Evolutionary conservation across 2,797 vertebrate genomes (phyloP).

Genomic region (Calcarius lapponicus): DNA sequence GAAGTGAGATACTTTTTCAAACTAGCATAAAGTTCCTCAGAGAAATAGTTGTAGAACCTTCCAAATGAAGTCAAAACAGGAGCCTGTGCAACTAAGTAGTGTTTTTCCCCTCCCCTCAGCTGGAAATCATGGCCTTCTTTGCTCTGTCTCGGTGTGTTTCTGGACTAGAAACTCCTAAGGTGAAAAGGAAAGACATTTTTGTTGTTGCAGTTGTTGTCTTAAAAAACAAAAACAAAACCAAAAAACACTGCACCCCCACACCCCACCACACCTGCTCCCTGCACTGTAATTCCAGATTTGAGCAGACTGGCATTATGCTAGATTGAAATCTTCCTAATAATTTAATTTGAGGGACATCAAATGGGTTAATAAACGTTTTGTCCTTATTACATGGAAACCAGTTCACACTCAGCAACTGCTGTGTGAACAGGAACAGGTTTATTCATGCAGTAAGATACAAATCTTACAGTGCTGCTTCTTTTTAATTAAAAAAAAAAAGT

Average conservation of each 20-base stretch:
- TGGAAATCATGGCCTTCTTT: background rate
- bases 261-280: fast-evolving
- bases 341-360: background rate
- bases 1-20: background rate
- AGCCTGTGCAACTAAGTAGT: background rate
- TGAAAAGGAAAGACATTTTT: background rate
- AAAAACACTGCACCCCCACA: background rate
- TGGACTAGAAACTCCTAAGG: background rate
- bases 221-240: background rate
- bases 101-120: background rate
- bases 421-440: background rate
- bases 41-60: background rate
- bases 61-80: background rate
- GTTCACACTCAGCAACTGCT: background rate
- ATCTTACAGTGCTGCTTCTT: background rate
- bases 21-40: background rate
- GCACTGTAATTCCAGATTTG: background rate
- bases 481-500: background rate
- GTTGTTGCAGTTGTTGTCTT: background rate
- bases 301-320: background rate
- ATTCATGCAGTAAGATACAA: background rate
- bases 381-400: background rate
- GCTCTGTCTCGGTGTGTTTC: background rate
- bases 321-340: background rate
- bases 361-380: background rate